phyloP scores from a whole-genome alignment of 2,888 invertebrate genomes.

The Cephus nigrinus region DNA sequence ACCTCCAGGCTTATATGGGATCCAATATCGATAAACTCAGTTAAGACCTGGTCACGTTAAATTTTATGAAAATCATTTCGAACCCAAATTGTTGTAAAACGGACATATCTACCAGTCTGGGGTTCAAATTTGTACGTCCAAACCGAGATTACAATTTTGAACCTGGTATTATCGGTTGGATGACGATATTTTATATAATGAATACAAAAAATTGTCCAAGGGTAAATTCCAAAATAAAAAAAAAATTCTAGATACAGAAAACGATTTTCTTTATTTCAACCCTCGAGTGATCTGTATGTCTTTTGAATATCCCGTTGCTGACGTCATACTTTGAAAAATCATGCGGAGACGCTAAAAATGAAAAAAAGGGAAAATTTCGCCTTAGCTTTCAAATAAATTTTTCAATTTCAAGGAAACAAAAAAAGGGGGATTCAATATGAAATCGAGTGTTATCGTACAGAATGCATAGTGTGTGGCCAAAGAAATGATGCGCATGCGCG shows the following conservation, averaged over 20 bases:
- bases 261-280: neutral
- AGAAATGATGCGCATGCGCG: neutral
- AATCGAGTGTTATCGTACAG: neutral
- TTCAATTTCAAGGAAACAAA: neutral
- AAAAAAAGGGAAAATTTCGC: neutral
- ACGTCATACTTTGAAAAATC: no score
- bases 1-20: no score
- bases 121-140: no score
- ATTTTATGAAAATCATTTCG: no score
- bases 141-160: neutral
- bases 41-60: no score
- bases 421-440: neutral
- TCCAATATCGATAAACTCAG: no score
- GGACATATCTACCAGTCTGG: no score
- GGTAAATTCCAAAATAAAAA: neutral
- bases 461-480: neutral
- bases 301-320: neutral
- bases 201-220: neutral
- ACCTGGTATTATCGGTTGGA: neutral
- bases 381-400: neutral
- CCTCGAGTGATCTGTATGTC: neutral
- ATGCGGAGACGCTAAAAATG: neutral
- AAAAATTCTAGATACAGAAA: neutral
- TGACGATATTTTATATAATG: conserved; percentile 2
- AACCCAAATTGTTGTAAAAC: no score